Evolutionary conservation across 2,113 vertebrate genomes (phyloP).

Genomic region (Lucifuga dentata): DNA sequence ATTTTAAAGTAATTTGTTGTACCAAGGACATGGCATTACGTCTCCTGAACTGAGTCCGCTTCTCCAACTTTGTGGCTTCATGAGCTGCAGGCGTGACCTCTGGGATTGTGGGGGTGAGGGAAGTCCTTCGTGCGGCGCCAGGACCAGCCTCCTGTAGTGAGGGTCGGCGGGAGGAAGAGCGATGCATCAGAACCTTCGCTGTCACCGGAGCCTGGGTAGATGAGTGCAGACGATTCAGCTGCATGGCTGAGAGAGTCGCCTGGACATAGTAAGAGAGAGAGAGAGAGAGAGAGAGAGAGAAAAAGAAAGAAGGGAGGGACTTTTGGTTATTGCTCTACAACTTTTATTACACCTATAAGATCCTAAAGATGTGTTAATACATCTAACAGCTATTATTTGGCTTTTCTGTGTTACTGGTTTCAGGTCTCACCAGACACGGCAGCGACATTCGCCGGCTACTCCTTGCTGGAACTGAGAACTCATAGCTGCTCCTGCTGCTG

Average conservation of each 20-base stretch:
- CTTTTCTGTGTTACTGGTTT: no score
- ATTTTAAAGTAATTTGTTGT: no score
- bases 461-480: conserved; percentile 22
- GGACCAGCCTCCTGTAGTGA: conserved; percentile 51
- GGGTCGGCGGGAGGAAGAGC: conserved; percentile 76
- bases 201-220: conserved; percentile 77
- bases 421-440: conserved; percentile 85
- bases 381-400: no score
- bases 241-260: conserved; percentile 83
- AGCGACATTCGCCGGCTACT: conserved; percentile 87
- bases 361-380: no score
- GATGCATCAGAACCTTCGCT: conserved; percentile 68
- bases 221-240: conserved; percentile 76
- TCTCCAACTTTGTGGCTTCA: conserved; percentile 67
- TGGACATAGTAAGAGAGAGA: conserved; percentile 35
- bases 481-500: conserved; percentile 65
- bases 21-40: conserved; percentile 88
- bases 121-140: conserved; percentile 58
- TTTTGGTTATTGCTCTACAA: no score
- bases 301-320: no score
- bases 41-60: conserved; percentile 82
- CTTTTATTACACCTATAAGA: no score
- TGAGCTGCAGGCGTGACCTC: conserved; percentile 67
- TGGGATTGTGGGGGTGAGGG: conserved; percentile 78
- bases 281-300: background rate